These are phyloP conservation scores for Dendrolimus houi DNA, from an alignment of 2,888 invertebrate genomes.

Conservation along the genomic window DNA sequence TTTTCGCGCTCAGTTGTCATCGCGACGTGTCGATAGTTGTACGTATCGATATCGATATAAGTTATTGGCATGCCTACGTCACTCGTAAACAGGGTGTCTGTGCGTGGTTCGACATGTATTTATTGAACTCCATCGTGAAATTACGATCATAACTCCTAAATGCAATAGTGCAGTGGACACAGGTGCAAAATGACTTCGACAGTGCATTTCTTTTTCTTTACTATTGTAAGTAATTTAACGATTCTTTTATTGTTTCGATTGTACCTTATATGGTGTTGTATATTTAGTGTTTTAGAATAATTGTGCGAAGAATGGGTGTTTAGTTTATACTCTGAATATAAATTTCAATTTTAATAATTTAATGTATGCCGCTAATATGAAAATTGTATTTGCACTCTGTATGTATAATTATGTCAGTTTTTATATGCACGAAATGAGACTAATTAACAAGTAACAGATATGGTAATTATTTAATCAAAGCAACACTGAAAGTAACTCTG, in stretches of 20 bases:
- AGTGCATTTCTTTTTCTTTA: slow-evolving; percentile 35
- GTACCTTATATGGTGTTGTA: no score
- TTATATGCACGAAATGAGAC: no score
- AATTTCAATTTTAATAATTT: slow-evolving; percentile 1
- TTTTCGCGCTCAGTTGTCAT: slow-evolving; percentile 27
- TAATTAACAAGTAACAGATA: no score
- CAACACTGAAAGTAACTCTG: no score
- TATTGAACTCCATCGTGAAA: slow-evolving; percentile 15
- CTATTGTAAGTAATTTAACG: slow-evolving; percentile 34
- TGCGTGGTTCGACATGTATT: slow-evolving; percentile 29
- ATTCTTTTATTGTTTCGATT: neutral
- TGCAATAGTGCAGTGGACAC: neutral
- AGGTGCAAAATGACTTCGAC: slow-evolving; percentile 36
- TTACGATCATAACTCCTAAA: slow-evolving; percentile 7
- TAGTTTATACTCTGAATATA: no score
- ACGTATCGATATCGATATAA: slow-evolving; percentile 28
- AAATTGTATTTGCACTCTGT: no score
- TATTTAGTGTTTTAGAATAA: no score
- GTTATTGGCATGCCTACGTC: slow-evolving; percentile 28
- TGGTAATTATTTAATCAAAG: no score
- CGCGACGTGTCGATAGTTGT: slow-evolving; percentile 25
- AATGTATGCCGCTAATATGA: slow-evolving; percentile 1
- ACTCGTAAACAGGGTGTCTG: slow-evolving; percentile 30
- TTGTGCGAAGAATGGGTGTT: no score
- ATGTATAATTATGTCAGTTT: no score